Evolutionary conservation across 1,140 invertebrate species (phyloP), one percentile per base, ranked within the genome.

Genomic region (Hyles vespertilio): DNA sequence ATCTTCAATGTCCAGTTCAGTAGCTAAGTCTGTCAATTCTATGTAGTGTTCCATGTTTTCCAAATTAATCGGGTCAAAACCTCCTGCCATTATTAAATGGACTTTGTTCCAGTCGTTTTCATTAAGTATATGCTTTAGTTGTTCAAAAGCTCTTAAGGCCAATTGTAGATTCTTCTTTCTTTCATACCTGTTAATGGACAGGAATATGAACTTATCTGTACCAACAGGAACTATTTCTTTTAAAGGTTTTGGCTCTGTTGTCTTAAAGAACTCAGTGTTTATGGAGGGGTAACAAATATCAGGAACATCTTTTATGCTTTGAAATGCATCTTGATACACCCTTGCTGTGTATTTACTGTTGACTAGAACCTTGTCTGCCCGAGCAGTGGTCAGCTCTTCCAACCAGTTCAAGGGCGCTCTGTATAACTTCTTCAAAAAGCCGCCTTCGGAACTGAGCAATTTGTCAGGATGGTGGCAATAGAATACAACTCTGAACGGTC

Each of bases 391-490:
- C 40, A 92, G 90, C 81, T 98, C 96, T 89, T 99, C 99, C 0
- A 99, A 61, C 91, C 93, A 97, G 89, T 99, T 96, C 2, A 99
- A 86, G 0, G 97, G 95, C n/a, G 87, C 84, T 45, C 99, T 91
- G 87, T 99, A 99, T 0, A 97, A 12, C 47, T 91, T 91, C 81
- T 98, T 98, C 0, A 96, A 71, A 1, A 84, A 65, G 0, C 93
- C 92, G 12, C 92, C 93, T 60, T 92, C 91, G 3, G 90, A 77
- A 10, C 95, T 94, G 2, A 99, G 89, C 3, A 99, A 89, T 75
- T 97, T 95, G 89, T 99, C 99, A 0, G 99, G 99, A 90, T 98
- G 97, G 90, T 99, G 99, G 72, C 98, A 99, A 74, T 99, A 99
- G 88, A 98, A 99, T 5, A 99, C 82, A 9, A 99, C 91, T 72